phyloP scores from a whole-genome alignment of 2,797 vertebrate species.

The Brachymystax lenok region DNA sequence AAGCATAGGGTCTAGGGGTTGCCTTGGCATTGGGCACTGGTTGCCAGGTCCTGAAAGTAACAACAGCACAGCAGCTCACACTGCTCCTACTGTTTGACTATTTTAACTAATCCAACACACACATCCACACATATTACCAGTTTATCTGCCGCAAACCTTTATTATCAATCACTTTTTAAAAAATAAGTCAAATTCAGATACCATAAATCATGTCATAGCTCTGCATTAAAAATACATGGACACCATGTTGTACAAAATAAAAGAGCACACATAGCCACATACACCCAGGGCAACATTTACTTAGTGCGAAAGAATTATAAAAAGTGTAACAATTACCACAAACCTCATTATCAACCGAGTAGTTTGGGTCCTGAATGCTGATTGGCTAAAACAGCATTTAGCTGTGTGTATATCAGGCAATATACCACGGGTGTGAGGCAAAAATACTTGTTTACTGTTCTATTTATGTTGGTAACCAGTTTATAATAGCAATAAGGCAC shows the following conservation, averaged over 20 bases:
- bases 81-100: slow-evolving; percentile 22
- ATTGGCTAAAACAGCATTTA: neutral
- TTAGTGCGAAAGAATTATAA: neutral
- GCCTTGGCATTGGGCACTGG: neutral
- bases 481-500: too few species aligned
- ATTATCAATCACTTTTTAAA: slow-evolving; percentile 44
- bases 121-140: slow-evolving; percentile 3
- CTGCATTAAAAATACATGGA: slow-evolving; percentile 46
- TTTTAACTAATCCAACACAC: slow-evolving; percentile 23
- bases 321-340: neutral
- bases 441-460: too few species aligned
- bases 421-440: too few species aligned
- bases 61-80: slow-evolving; percentile 30
- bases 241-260: slow-evolving; percentile 55
- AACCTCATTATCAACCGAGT: neutral
- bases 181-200: slow-evolving; percentile 42
- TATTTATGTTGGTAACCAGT: too few species aligned
- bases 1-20: neutral
- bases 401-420: neutral
- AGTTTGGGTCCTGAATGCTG: neutral
- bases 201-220: slow-evolving; percentile 53
- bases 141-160: slow-evolving; percentile 45
- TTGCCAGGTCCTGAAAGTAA: slow-evolving; percentile 39
- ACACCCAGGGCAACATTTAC: neutral
- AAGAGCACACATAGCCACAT: slow-evolving; percentile 42